Conservation (phyloP, 1,140 invertebrate species). For the Achroia grisella region DNA sequence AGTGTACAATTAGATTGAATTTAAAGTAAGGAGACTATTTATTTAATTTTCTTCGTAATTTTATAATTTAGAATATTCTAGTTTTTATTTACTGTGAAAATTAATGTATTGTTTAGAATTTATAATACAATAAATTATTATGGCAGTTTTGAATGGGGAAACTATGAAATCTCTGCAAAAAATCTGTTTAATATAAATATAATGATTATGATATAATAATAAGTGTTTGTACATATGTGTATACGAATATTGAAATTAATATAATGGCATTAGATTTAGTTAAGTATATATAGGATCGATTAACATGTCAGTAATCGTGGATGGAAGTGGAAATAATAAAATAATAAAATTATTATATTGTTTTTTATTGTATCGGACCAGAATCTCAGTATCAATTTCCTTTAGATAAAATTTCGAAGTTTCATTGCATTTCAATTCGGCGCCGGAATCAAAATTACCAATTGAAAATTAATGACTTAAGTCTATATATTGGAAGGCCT, state of each 20-base stretch:
- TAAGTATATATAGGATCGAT: conserved; percentile 3
- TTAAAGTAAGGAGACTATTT: conserved; percentile 46
- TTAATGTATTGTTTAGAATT: background rate
- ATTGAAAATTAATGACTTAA: too few relatives aligned
- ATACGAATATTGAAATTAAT: conserved; percentile 48
- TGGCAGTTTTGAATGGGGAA: conserved; percentile 5
- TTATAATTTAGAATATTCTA: conserved; percentile 2
- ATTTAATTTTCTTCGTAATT: conserved; percentile 28
- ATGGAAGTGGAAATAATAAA: conserved; percentile 41
- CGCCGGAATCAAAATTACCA: too few relatives aligned
- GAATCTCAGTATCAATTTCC: too few relatives aligned
- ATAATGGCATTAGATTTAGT: conserved; percentile 23
- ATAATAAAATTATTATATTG: conserved; percentile 28
- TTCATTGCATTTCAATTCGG: too few relatives aligned
- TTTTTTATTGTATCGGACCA: too few relatives aligned
- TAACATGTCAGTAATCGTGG: conserved; percentile 12
- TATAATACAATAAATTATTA: conserved; percentile 1
- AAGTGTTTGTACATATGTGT: conserved; percentile 72
- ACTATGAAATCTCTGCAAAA: conserved; percentile 43
- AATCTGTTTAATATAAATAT: conserved; percentile 34
- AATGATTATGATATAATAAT: too few relatives aligned
- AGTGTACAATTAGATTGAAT: conserved; percentile 34
- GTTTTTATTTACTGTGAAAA: conserved; percentile 17
- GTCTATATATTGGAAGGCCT: too few relatives aligned
- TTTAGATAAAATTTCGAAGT: too few relatives aligned